Evolutionary conservation across 2,113 vertebrate species (phyloP).

Genomic region (Silurus glanis): DNA sequence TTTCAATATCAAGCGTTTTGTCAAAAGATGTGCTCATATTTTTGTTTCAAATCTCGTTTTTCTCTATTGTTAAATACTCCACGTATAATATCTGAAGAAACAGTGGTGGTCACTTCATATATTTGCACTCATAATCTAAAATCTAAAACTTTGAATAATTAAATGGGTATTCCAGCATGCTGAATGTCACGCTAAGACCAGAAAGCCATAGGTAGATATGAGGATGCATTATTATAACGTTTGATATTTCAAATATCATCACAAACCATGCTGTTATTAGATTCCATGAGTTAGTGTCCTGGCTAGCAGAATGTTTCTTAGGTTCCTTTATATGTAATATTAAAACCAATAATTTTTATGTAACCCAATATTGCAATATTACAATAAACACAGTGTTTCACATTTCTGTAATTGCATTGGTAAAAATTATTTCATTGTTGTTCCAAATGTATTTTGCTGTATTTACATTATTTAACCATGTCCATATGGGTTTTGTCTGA

Average conservation of each 20-base stretch:
- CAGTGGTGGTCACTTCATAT: neutral
- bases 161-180: neutral
- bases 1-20: neutral
- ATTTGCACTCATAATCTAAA: neutral
- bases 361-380: neutral
- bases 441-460: neutral
- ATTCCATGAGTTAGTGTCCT: too few relatives aligned
- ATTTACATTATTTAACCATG: neutral
- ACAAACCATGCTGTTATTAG: too few relatives aligned
- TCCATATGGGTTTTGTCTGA: neutral
- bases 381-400: neutral
- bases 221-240: neutral
- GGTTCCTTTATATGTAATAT: neutral
- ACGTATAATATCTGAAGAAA: neutral
- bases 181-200: neutral
- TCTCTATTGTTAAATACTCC: neutral
- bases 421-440: neutral
- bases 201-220: neutral
- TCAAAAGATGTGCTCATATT: neutral
- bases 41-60: too few relatives aligned
- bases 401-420: neutral
- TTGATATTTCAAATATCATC: neutral
- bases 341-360: neutral
- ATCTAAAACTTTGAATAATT: neutral
- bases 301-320: too few relatives aligned